Evolutionary conservation across 1,140 invertebrate genomes (phyloP), one percentile per base, ranked within the genome.

Genomic region (Drosophila orena): DNA sequence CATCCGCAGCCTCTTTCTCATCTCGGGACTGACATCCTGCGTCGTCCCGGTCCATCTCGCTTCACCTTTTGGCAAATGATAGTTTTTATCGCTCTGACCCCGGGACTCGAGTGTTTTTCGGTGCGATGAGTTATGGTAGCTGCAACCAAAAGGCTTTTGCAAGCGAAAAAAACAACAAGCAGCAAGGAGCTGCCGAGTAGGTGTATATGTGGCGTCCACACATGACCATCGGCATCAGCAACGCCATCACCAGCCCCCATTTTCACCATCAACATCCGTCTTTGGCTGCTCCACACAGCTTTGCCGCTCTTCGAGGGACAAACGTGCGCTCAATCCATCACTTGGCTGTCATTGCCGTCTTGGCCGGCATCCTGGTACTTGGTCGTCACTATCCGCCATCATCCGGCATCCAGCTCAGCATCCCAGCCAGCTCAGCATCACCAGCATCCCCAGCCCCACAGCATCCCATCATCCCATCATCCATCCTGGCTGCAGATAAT

Each of bases 61-160:
- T 65, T 83, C 83, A 88, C 77, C 72, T 80, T 71, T 83, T 83
- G 79, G 83, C 83, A 89, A 86, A 86, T 86, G 83, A 86, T 86
- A 86, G 83, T 86, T 86, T 86, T 86, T 86, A 86, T 86, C 83
- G 66, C 50, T 30, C 42, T 70, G 68, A 52, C 53, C 61, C 38
- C 79, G 81, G 43, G 44, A 47, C 50, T 30, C 42, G 52, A 71
- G 68, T 70, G 68, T 71, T 85, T 85, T 80, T 84, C 61, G 60
- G 74, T 35, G 46, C 75, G 75, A 86, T 86, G 83, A 86, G 83
- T 86, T 86, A 86, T 86, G 79, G 83, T 83, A 61, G 79, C 78
- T 83, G 83, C 83, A 83, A 88, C 83, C 83, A 83, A 83, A 86
- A 69, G 83, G 71, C 79, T 86, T 79, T 72, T 76, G 30, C 30